phyloP scores from a whole-genome alignment of 2,888 invertebrate genomes.

The Thecophora atra region DNA sequence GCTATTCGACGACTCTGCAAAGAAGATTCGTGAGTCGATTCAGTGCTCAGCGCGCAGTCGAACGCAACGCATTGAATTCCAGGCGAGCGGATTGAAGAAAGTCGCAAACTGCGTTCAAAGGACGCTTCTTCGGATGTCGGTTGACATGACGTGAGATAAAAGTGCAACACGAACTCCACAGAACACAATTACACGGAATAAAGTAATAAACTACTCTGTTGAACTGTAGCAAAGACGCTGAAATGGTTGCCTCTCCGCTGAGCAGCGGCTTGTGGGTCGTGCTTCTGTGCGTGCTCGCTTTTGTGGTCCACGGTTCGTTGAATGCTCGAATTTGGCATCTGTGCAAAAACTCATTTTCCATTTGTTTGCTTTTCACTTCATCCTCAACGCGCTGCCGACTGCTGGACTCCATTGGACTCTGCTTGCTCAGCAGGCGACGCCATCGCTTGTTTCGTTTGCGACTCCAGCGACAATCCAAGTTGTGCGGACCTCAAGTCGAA shows the following conservation, averaged over 20 bases:
- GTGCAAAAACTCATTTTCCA: background rate
- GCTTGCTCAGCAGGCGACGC: constrained; percentile 58
- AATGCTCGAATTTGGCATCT: background rate
- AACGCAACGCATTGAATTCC: constrained; percentile 39
- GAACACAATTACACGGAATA: background rate
- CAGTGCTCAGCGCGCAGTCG: constrained; percentile 51
- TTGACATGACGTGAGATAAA: background rate
- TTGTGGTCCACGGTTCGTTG: constrained; percentile 25
- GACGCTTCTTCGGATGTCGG: background rate
- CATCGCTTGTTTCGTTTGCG: constrained; percentile 70
- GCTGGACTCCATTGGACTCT: background rate
- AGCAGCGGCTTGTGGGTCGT: constrained; percentile 11
- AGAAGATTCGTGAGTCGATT: constrained; percentile 29
- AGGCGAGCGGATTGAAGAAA: background rate
- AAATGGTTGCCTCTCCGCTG: constrained; percentile 5
- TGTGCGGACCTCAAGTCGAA: constrained; percentile 66
- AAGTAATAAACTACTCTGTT: background rate
- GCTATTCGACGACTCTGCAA: background rate
- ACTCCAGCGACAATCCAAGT: constrained; percentile 68
- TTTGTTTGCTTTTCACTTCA: background rate
- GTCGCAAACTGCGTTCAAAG: background rate
- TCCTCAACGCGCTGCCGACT: background rate
- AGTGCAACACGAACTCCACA: background rate
- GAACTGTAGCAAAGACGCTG: background rate
- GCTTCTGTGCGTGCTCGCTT: constrained; percentile 16